Conservation (phyloP, 2,113 vertebrate species). For the Mesoclemmys tuberculata region DNA sequence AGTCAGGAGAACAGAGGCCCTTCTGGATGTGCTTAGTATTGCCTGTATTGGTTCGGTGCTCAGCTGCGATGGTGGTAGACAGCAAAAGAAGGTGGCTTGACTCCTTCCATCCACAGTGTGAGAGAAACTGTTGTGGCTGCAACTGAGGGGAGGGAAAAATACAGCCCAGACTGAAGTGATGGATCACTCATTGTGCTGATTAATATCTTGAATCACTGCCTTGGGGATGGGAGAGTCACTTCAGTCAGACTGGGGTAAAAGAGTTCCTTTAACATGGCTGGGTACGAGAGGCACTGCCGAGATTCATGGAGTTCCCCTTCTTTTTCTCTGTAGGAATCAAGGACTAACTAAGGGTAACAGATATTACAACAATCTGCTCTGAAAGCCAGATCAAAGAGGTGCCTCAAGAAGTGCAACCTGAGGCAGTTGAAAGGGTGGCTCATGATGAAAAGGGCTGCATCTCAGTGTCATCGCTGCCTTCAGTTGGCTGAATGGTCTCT, state of each 20-base stretch:
- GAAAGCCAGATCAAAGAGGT: background rate
- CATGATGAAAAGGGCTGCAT: background rate
- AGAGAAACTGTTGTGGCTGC: background rate
- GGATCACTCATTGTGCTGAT: conserved; percentile 38
- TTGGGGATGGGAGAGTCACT: conserved; percentile 64
- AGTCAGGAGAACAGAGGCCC: background rate
- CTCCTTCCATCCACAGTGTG: fast-evolving
- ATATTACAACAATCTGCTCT: background rate
- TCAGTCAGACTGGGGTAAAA: background rate
- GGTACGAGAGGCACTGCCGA: conserved; percentile 12
- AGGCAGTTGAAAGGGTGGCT: background rate
- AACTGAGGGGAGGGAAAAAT: conserved; percentile 41
- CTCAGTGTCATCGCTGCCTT: fast-evolving
- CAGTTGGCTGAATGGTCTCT: background rate
- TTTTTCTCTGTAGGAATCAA: background rate
- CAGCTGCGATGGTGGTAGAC: conserved; percentile 2
- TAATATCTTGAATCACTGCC: conserved; percentile 64
- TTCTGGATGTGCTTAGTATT: background rate
- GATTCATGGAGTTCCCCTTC: background rate
- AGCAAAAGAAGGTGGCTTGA: background rate
- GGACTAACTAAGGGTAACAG: background rate
- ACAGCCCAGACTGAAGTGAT: conserved; percentile 31
- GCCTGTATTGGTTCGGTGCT: conserved; percentile 27
- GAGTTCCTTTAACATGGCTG: conserved; percentile 58
- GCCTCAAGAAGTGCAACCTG: background rate